Percentiles rank a stretch among this genome's conserved stretches.
Conservation (phyloP, 2,888 invertebrate genomes). For the Plebejus melissa region DNA sequence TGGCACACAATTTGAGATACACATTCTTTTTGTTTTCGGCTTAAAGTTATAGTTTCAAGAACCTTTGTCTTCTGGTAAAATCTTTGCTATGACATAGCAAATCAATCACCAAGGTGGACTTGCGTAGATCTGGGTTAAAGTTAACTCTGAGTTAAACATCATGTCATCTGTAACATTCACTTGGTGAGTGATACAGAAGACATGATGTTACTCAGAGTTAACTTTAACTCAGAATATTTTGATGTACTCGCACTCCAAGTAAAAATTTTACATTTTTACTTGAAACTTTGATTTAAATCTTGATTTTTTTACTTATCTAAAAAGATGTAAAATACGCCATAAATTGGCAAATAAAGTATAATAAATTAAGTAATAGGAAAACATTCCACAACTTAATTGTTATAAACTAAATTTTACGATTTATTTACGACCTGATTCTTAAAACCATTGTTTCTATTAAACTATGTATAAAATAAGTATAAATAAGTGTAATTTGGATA, state of each 20-base stretch:
- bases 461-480: conserved; percentile 20
- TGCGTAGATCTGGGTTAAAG: too few relatives aligned
- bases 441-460: neutral
- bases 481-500: conserved; percentile 19
- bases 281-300: too few relatives aligned
- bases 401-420: conserved; percentile 7
- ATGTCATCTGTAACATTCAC: too few relatives aligned
- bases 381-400: neutral
- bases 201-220: too few relatives aligned
- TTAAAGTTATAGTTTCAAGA: neutral
- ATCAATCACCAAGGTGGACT: too few relatives aligned
- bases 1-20: neutral
- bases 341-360: neutral
- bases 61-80: neutral
- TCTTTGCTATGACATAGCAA: neutral
- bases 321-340: neutral
- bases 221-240: too few relatives aligned
- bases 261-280: too few relatives aligned
- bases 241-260: too few relatives aligned
- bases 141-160: too few relatives aligned
- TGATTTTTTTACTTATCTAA: too few relatives aligned
- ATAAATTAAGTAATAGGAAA: conserved; percentile 2
- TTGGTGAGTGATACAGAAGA: too few relatives aligned
- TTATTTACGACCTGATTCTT: neutral
- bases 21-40: neutral